Evolutionary conservation across 2,797 vertebrate species (phyloP).

Genomic region (Enteromius fasciolatus): DNA sequence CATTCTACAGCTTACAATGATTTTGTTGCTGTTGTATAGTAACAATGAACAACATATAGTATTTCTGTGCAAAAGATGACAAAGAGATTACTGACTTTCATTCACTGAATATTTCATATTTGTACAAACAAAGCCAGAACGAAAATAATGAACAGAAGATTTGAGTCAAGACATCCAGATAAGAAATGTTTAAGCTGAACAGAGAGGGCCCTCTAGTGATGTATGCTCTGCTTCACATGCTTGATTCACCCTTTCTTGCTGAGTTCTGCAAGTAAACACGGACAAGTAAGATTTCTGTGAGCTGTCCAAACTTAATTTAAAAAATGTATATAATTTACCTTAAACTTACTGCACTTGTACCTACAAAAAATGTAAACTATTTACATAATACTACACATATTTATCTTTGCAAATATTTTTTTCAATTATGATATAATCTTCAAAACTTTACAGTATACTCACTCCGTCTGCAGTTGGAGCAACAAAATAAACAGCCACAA

Average conservation of each 20-base stretch:
- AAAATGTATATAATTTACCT: slow-evolving; percentile 28
- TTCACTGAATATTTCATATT: not conserved
- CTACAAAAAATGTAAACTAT: not conserved
- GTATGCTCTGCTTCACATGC: slow-evolving; percentile 7
- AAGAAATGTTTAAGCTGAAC: not conserved
- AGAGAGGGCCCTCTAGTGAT: slow-evolving; percentile 11
- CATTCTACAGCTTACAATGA: not conserved
- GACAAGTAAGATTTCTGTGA: not conserved
- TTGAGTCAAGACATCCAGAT: not conserved
- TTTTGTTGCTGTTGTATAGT: not conserved
- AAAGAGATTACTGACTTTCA: not conserved
- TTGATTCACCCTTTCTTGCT: slow-evolving; percentile 15
- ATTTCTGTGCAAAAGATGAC: slow-evolving; percentile 2
- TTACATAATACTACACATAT: not conserved
- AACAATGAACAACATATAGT: not conserved
- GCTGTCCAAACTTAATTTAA: not conserved
- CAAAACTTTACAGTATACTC: slow-evolving; percentile 6
- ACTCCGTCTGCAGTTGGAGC: slow-evolving; percentile 29
- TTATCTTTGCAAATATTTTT: not conserved
- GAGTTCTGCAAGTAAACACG: slow-evolving; percentile 35
- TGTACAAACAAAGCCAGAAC: not conserved
- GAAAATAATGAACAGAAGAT: not conserved
- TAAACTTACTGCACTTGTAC: slow-evolving; percentile 10
- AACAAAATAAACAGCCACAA: slow-evolving; percentile 45
- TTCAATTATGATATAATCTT: not conserved